These are phyloP conservation scores for Nannobrachium achirus DNA, from an alignment of 2,113 vertebrate species.

Conservation along the genomic window DNA sequence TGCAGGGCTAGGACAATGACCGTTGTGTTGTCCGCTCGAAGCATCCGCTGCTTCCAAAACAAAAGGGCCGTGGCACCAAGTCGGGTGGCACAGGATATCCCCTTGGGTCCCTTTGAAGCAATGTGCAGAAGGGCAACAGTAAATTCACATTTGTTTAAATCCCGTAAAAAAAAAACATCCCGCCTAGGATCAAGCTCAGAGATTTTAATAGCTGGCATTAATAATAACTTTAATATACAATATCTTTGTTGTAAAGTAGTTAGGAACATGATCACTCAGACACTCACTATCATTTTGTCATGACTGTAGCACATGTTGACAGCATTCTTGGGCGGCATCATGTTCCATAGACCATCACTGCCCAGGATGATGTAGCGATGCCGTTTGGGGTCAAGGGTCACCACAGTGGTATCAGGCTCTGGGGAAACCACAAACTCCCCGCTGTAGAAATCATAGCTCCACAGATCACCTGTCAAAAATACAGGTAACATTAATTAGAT, in stretches of 20 bases:
- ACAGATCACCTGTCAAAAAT: conserved; percentile 86
- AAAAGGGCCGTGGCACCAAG: conserved; percentile 90
- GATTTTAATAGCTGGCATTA: too few species aligned
- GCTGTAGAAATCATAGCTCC: conserved; percentile 99
- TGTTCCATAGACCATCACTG: conserved; percentile 97
- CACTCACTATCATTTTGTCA: conserved; percentile 83
- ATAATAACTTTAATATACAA: neutral
- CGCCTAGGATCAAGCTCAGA: neutral
- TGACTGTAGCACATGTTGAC: conserved; percentile 95
- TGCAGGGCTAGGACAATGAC: conserved; percentile 93
- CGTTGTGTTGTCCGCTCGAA: conserved; percentile 97
- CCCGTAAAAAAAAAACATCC: neutral
- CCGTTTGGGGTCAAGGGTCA: conserved; percentile 90
- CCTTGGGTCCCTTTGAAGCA: conserved; percentile 84
- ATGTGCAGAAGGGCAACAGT: neutral
- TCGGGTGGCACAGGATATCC: conserved; percentile 89
- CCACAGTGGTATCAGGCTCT: conserved; percentile 94
- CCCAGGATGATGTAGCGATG: conserved; percentile 97
- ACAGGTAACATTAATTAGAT: neutral
- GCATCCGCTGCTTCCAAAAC: conserved; percentile 96
- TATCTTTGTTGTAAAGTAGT: neutral
- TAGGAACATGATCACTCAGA: conserved; percentile 33
- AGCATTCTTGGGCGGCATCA: conserved; percentile 95
- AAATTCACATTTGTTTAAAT: neutral
- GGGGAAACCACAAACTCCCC: conserved; percentile 98